phyloP scores from a whole-genome alignment of 2,113 vertebrate genomes.

The Ceuthmochares aereus region DNA sequence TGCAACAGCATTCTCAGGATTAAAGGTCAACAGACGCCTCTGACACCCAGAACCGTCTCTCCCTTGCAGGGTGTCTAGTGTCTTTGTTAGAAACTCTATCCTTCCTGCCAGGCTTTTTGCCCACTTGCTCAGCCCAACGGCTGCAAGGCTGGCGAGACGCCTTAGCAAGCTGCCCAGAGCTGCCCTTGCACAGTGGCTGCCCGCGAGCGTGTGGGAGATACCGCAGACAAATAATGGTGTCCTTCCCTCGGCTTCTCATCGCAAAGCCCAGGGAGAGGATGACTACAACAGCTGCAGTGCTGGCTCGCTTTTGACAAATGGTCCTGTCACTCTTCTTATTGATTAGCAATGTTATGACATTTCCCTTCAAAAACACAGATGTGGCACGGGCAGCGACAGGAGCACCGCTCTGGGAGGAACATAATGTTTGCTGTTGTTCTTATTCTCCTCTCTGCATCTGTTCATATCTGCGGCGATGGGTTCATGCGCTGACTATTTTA shows the following conservation, averaged over 20 bases:
- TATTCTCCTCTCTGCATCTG: constrained; percentile 56
- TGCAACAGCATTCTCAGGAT: constrained; percentile 28
- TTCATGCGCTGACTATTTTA: constrained; percentile 4
- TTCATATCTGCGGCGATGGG: constrained; percentile 15
- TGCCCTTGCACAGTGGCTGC: background rate
- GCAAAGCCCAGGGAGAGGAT: constrained; percentile 44
- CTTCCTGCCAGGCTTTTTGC: constrained; percentile 42
- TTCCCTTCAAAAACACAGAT: constrained; percentile 86
- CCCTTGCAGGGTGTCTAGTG: constrained; percentile 22
- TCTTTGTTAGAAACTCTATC: constrained; percentile 21
- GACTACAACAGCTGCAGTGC: constrained; percentile 78
- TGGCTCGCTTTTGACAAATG: constrained; percentile 82
- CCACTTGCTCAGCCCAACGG: background rate
- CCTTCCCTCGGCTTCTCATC: constrained; percentile 8
- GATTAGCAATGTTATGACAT: constrained; percentile 86
- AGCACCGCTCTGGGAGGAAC: constrained; percentile 56
- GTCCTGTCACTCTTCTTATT: constrained; percentile 82
- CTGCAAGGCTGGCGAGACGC: background rate
- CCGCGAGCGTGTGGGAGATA: background rate
- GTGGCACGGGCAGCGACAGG: constrained; percentile 72
- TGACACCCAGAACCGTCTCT: background rate
- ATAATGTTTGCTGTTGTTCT: constrained; percentile 53
- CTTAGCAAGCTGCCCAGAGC: background rate
- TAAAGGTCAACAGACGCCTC: constrained; percentile 73
- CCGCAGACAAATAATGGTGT: background rate